These are phyloP conservation scores for Myopa tessellatipennis DNA, from an alignment of 2,888 invertebrate species.

Conservation along the genomic window DNA sequence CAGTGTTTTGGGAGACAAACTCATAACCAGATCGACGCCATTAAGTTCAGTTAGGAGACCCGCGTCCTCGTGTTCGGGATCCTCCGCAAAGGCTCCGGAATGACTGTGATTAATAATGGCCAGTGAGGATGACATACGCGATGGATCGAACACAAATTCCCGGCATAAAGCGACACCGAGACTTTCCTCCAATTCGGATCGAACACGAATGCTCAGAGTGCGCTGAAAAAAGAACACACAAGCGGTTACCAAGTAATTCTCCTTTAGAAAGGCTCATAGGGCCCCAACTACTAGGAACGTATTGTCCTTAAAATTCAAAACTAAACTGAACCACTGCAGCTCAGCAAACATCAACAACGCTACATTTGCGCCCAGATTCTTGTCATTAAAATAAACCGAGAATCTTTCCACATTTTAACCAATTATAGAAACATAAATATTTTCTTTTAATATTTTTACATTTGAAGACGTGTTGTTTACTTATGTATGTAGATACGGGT, in stretches of 20 bases:
- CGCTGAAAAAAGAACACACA: conserved; percentile 25
- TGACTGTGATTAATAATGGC: conserved; percentile 59
- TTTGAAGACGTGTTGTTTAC: conserved; percentile 23
- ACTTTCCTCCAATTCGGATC: background rate
- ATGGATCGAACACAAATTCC: background rate
- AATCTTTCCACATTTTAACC: conserved; percentile 35
- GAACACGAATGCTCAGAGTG: background rate
- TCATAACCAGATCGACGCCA: conserved; percentile 86
- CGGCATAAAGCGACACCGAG: background rate
- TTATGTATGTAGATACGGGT: conserved; percentile 8
- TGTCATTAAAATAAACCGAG: conserved; percentile 18
- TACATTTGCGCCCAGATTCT: conserved; percentile 12
- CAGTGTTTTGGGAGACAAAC: conserved; percentile 75
- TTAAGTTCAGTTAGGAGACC: conserved; percentile 79
- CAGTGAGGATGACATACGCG: conserved; percentile 67
- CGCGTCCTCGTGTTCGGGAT: conserved; percentile 72
- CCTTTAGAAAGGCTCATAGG: background rate
- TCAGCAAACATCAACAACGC: conserved; percentile 1
- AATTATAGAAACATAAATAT: conserved; percentile 43
- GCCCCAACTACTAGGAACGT: background rate
- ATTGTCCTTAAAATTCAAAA: conserved; percentile 23
- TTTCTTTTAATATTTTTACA: conserved; percentile 40
- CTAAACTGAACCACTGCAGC: conserved; percentile 1
- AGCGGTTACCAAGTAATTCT: background rate
- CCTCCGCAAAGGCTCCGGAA: conserved; percentile 70